These are phyloP conservation scores for Ctena decussata DNA, from an alignment of 2,888 invertebrate genomes.

Conservation along the genomic window DNA sequence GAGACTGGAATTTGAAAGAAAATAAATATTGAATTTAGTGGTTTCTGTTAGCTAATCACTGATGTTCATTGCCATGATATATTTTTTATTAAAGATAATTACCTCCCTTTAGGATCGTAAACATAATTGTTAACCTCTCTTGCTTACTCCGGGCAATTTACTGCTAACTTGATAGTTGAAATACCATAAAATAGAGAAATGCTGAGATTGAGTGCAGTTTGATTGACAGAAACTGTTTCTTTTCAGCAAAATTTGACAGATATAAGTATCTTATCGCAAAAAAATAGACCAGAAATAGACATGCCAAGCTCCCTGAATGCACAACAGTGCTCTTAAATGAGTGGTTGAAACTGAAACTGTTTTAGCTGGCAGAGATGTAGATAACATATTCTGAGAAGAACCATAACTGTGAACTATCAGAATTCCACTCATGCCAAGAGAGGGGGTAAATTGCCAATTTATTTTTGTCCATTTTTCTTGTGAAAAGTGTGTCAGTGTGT, in stretches of 20 bases:
- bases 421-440: slow-evolving; percentile 68
- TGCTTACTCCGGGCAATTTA: not conserved
- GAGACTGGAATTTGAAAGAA: too few species aligned
- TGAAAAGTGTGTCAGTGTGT: too few species aligned
- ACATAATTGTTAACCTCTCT: not conserved
- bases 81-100: too few species aligned
- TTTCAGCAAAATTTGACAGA: slow-evolving; percentile 58
- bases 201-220: not conserved
- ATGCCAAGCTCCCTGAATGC: slow-evolving; percentile 45
- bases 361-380: not conserved
- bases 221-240: slow-evolving; percentile 55
- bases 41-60: too few species aligned
- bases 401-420: slow-evolving; percentile 32
- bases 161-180: slow-evolving; percentile 6
- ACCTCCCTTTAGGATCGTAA: not conserved
- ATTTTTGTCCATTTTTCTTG: not conserved
- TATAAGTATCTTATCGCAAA: slow-evolving; percentile 63
- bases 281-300: slow-evolving; percentile 57
- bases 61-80: too few species aligned
- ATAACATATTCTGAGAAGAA: not conserved
- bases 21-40: too few species aligned
- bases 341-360: slow-evolving; percentile 1
- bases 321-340: slow-evolving; percentile 9
- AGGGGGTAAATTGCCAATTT: slow-evolving; percentile 58
- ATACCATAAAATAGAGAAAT: slow-evolving; percentile 7